Percentiles rank a stretch among this genome's conserved stretches.
These are phyloP conservation scores for Gymnogyps californianus DNA, from an alignment of 2,113 vertebrate species.

Conservation along the genomic window DNA sequence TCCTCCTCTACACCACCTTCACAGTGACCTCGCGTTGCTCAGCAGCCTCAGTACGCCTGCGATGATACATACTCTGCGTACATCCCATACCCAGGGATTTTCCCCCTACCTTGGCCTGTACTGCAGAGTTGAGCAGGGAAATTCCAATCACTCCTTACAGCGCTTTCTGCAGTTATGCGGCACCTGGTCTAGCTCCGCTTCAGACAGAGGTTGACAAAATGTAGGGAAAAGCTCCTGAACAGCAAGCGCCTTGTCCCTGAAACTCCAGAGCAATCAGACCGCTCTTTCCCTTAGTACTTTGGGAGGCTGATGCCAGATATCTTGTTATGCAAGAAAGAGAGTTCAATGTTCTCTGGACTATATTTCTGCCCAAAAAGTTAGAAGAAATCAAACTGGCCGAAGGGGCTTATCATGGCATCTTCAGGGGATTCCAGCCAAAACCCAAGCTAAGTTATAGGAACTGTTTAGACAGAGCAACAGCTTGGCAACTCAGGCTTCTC, in stretches of 20 bases:
- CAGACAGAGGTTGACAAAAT: not conserved
- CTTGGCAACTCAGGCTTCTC: not conserved
- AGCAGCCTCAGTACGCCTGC: not conserved
- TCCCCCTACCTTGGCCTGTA: not conserved
- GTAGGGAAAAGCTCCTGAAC: not conserved
- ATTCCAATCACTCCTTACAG: not conserved
- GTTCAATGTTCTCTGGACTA: not conserved
- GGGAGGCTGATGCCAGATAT: not conserved
- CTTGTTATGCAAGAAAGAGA: not conserved
- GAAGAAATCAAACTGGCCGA: not conserved
- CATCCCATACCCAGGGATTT: not conserved
- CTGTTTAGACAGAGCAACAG: not conserved
- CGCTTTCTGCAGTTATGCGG: not conserved
- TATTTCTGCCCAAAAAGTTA: not conserved
- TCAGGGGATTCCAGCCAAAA: not conserved
- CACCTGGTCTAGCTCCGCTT: not conserved
- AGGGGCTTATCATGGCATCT: not conserved
- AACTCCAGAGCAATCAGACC: not conserved
- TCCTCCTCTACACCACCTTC: not conserved
- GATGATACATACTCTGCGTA: rapidly evolving
- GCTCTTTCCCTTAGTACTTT: not conserved
- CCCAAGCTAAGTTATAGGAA: not conserved
- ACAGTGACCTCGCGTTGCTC: not conserved
- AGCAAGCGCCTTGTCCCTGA: rapidly evolving
- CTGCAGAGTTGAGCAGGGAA: not conserved